These are phyloP conservation scores for Drosophila truncata DNA, from an alignment of 1,140 invertebrate species.

Conservation along the genomic window DNA sequence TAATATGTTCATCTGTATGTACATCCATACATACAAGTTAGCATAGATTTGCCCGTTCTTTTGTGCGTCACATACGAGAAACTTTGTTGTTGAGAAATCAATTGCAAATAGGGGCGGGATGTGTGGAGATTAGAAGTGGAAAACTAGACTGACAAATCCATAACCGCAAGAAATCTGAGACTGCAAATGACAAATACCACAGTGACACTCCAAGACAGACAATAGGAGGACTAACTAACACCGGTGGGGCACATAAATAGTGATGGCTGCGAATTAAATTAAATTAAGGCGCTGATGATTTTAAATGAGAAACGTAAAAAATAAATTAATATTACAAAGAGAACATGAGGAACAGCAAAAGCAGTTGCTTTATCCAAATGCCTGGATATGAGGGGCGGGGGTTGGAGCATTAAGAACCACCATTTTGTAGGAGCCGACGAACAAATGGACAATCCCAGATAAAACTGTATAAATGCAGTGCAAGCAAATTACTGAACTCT, in stretches of 20 bases:
- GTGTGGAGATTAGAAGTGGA: slow-evolving; percentile 39
- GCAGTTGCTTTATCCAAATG: slow-evolving; percentile 27
- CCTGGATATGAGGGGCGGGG: background rate
- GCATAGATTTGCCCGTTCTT: background rate
- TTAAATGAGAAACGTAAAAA: background rate
- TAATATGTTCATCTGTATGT: background rate
- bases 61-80: background rate
- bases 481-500: slow-evolving; percentile 3
- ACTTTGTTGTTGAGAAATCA: slow-evolving; percentile 22
- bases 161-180: slow-evolving; percentile 45
- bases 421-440: slow-evolving; percentile 45
- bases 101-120: slow-evolving; percentile 24
- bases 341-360: background rate
- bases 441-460: background rate
- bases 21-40: background rate
- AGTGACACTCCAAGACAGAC: slow-evolving; percentile 1
- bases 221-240: background rate
- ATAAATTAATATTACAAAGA: slow-evolving; percentile 35
- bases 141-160: slow-evolving; percentile 17
- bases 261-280: slow-evolving; percentile 42
- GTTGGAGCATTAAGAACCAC: slow-evolving; percentile 46
- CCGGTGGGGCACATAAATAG: slow-evolving; percentile 33
- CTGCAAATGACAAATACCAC: slow-evolving; percentile 13
- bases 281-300: slow-evolving; percentile 34
- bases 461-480: slow-evolving; percentile 15